These are phyloP conservation scores for Porites evermanni DNA, from an alignment of 92 coral and sea anemone genomes.

Conservation along the genomic window DNA sequence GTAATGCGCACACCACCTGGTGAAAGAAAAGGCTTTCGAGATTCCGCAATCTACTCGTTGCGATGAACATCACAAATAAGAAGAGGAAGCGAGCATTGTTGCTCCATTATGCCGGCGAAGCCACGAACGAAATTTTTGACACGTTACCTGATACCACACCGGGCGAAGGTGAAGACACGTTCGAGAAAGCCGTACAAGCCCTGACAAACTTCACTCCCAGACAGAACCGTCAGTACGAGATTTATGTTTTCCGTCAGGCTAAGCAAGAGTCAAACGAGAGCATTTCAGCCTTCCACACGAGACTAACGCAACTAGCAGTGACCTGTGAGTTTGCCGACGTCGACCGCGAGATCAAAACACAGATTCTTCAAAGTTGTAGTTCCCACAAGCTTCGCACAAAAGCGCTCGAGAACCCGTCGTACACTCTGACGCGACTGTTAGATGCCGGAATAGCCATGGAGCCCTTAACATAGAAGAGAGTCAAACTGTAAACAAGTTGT, in stretches of 20 bases:
- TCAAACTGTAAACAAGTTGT: slow-evolving; percentile 34
- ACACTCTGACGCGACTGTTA: slow-evolving; percentile 49
- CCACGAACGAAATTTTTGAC: slow-evolving; percentile 70
- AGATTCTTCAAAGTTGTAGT: slow-evolving; percentile 60
- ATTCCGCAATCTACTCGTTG: slow-evolving; percentile 64
- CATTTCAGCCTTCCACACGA: slow-evolving; percentile 55
- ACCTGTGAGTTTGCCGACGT: slow-evolving; percentile 66
- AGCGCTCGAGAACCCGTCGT: slow-evolving; percentile 57
- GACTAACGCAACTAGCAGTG: slow-evolving; percentile 47
- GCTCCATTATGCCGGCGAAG: slow-evolving; percentile 69
- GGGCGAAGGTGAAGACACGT: slow-evolving; percentile 56
- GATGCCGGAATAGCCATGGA: slow-evolving; percentile 62
- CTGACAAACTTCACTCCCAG: slow-evolving; percentile 64
- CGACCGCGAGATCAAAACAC: slow-evolving; percentile 68
- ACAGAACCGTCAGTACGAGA: slow-evolving; percentile 65
- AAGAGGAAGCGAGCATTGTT: slow-evolving; percentile 12
- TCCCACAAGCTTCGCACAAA: slow-evolving; percentile 50
- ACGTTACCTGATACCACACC: slow-evolving; percentile 22
- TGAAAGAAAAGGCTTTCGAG: slow-evolving; percentile 35
- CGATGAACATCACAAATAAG: slow-evolving; percentile 32
- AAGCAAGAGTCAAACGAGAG: slow-evolving; percentile 54
- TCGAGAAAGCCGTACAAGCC: slow-evolving; percentile 57
- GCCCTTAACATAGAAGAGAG: slow-evolving; percentile 39
- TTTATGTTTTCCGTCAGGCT: slow-evolving; percentile 59
- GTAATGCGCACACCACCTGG: too few relatives aligned